Evolutionary conservation across 2,888 invertebrate genomes (phyloP), one percentile per base, ranked within the genome.

Genomic region (Ametastegia equiseti): DNA sequence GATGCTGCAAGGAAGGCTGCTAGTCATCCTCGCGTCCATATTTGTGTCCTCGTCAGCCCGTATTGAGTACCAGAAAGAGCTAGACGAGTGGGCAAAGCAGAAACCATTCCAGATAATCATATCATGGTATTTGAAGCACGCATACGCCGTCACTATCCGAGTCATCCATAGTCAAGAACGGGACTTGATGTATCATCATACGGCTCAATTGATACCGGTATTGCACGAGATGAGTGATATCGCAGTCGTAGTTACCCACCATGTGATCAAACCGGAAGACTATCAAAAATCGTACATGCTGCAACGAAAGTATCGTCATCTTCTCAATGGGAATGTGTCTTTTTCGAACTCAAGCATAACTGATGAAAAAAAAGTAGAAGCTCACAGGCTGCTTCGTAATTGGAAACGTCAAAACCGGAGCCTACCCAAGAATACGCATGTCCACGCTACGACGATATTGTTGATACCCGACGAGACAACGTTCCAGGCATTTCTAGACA

Each of bases 51-150:
- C 75, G 54, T 54, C 54, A 33, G 75, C 75, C 36, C 36, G 23
- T 19, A 23, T 50, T 19, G 50, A 54, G 11, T 19, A 5, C 33
- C 23, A 75, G 13, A 23, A 36, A n/a, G 19, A 75, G 0, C 23
- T 9, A n/a, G 15, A 33, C 2, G 13, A 54, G 36, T 75, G 75
- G 75, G 54, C 36, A 2, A 15, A 5, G 23, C 33, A 75, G 54
- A 54, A 75, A 23, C 75, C 75, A 19, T 75, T 75, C 36, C 75
- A 27, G 36, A 54, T 60, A 60, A 30, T 63, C 60, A 23, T 78
- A n/a, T 39, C 60, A 23, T 78, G 78, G 78, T 78, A 78, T 60
- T 45, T 78, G 60, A 63, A 9, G 42, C 39, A 60, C 42, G 30
- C 78, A 30, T n/a, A 60, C 6, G 54, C 78, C 13, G 63, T 78